Evolutionary conservation across 2,888 invertebrate species (phyloP), one percentile per base, ranked within the genome.

Genomic region (Epistrophe grossulariae): DNA sequence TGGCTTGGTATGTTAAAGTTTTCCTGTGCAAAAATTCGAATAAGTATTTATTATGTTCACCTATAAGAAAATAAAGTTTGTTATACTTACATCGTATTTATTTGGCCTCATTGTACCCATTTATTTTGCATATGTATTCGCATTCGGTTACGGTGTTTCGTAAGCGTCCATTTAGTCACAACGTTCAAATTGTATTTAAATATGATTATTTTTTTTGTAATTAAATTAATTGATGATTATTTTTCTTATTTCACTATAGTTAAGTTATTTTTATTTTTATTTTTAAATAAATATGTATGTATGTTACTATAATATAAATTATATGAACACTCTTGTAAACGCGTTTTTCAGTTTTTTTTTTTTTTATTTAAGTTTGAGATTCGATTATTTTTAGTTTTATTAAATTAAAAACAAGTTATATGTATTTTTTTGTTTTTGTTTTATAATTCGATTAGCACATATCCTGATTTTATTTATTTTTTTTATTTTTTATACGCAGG

Each of bases 61-160:
- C 11, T 40, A 13, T 4, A 40, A 0, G 13, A 5, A 40, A 40
- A 13, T 13, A n/a, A 45, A 45, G 7, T 45, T n/a, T 45, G 2
- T 45, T n/a, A 52, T 92, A 93, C 93, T 93, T 91, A 93, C 93
- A 93, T 93, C 93, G 93, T 93, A 93, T 93, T 93, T 93, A 93
- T 93, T 93, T 93, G 93, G 93, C 93, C 93, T 93, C 93, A 93
- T 93, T 93, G 93, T 93, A 93, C 93, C 93, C 93, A 92, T 93
- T 93, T 93, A 93, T 93, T 93, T 93, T 92, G 92, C 92, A 92
- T 93, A 92, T 92, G 92, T 91, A 92, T 92, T 92, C 92, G 93
- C 93, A 93, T 93, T 92, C 93, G 93, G 92, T 92, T 93, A 92
- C 92, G 92, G 91, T 92, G 89, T 90, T 89, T 90, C 90, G 90